Evolutionary conservation across 1,140 invertebrate genomes (phyloP).

Genomic region (Propsilocerus akamusi): DNA sequence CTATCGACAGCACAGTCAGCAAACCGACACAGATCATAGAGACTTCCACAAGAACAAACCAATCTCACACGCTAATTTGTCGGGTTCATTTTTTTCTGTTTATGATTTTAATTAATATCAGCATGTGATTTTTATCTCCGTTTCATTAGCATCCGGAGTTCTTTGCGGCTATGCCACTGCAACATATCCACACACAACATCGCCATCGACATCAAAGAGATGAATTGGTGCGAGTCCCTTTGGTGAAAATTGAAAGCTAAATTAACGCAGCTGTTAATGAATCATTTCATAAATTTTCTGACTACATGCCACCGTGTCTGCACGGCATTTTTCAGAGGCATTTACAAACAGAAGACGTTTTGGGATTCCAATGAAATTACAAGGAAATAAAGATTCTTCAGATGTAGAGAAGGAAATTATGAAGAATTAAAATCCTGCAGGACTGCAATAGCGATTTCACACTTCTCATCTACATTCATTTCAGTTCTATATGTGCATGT

Average conservation of each 20-base stretch:
- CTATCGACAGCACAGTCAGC: too few species aligned
- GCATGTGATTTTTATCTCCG: conserved; percentile 2
- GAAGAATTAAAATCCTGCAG: not conserved
- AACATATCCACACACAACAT: not conserved
- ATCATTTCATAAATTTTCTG: not conserved
- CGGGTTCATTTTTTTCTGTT: not conserved
- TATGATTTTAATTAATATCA: not conserved
- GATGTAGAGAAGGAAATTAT: not conserved
- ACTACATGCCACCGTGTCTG: not conserved
- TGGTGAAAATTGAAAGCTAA: too few species aligned
- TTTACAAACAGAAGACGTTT: too few species aligned
- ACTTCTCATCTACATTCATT: not conserved
- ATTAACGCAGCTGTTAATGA: not conserved
- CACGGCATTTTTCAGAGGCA: too few species aligned
- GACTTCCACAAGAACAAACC: not conserved
- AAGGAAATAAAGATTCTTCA: too few species aligned
- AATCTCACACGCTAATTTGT: conserved; percentile 2
- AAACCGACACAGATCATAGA: too few species aligned
- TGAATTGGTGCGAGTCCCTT: too few species aligned
- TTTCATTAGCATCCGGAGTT: conserved; percentile 3
- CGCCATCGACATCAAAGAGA: too few species aligned
- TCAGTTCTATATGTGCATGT: not conserved
- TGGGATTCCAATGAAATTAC: too few species aligned
- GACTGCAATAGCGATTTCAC: not conserved
- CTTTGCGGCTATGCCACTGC: not conserved